Evolutionary conservation across 2,113 vertebrate species (phyloP), one percentile per base, ranked within the genome.

Genomic region (Cynoglossus semilaevis): DNA sequence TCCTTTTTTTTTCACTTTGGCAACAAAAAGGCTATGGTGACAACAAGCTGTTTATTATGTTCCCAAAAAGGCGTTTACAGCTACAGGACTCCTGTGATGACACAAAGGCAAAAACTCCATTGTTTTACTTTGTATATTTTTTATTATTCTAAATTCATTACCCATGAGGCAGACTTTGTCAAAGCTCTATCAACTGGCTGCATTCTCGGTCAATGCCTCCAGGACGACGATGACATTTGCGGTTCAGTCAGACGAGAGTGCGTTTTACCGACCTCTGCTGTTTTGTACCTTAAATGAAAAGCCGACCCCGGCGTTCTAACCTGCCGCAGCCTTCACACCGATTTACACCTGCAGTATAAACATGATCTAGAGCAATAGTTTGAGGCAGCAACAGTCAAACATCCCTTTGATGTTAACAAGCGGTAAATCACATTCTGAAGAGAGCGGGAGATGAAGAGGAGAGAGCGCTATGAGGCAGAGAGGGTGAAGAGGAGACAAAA

Each of bases 341-440:
- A 88, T 83, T 88, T 83, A 74, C 72, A 85, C 84, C 86, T 80
- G 79, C 72, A 85, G 80, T 83, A 83, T 83, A 75, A 83, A 83
- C 81, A 73, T 75, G 70, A 88, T 83, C 80, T 77, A 78, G 57
- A 83, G 72, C 85, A 83, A 86, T 83, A 82, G 84, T 86, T 79
- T 58, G 80, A 79, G 86, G 86, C 80, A 58, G 58, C 83, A 79
- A 80, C 76, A 70, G 71, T 79, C 70, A 36, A 72, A 81, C 79
- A 43, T 75, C 69, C 77, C 81, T 87, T 87, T 87, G 85, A 87
- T 86, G 81, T 84, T 87, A 85, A 85, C 81, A 81, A 74, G 81
- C 78, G 60, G 81, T 77, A 87, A 87, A 87, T 85, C 83, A 84
- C 71, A 78, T 86, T 81, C 84, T 67, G 68, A 79, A 77, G 75